Conservation (phyloP, 2,888 invertebrate genomes). For the Lutraria lutraria region DNA sequence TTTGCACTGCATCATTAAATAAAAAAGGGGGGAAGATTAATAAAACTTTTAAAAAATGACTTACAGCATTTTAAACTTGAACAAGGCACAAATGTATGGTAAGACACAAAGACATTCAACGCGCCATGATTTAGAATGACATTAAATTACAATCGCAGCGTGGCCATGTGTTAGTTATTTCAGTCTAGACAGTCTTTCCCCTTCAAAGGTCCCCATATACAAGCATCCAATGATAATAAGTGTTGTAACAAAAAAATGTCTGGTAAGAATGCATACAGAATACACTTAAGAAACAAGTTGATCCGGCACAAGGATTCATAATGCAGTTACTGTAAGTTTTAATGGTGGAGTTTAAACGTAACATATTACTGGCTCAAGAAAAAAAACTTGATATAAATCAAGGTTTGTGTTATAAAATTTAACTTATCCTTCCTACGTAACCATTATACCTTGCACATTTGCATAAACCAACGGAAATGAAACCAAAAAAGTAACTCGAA, state of each 20-base stretch:
- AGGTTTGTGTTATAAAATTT: neutral
- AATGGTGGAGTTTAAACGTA: neutral
- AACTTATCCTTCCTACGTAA: neutral
- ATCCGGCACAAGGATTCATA: neutral
- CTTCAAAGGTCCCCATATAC: conserved; percentile 49
- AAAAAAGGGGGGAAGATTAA: neutral
- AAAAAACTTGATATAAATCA: conserved; percentile 9
- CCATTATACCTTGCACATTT: neutral
- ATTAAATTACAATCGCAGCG: conserved; percentile 40
- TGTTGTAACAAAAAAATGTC: conserved; percentile 42
- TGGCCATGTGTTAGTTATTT: conserved; percentile 46
- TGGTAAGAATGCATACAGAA: conserved; percentile 31
- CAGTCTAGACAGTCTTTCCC: conserved; percentile 63
- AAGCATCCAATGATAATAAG: conserved; percentile 66
- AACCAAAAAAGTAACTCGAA: conserved; percentile 11
- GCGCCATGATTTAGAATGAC: conserved; percentile 46
- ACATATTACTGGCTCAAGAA: neutral
- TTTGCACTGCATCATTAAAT: conserved; percentile 12
- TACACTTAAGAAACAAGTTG: conserved; percentile 2
- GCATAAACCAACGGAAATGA: conserved; percentile 4
- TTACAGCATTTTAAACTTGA: neutral
- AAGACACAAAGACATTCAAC: conserved; percentile 15
- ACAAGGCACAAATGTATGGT: neutral
- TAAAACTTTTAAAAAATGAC: neutral
- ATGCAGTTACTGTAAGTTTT: neutral